These are phyloP conservation scores for Salmo trutta DNA, from an alignment of 2,797 vertebrate genomes.

Conservation along the genomic window DNA sequence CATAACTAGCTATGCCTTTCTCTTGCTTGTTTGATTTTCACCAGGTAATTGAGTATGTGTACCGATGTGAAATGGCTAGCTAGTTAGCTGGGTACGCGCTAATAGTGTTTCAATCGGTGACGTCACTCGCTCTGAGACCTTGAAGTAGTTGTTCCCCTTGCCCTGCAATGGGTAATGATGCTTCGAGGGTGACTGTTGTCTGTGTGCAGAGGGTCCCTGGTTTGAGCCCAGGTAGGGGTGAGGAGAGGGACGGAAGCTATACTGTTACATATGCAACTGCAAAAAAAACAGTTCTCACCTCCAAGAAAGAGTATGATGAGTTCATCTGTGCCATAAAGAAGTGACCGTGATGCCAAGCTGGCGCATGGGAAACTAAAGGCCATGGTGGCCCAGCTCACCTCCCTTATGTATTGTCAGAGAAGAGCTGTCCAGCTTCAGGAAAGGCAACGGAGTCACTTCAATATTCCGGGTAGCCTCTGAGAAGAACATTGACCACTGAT, in stretches of 20 bases:
- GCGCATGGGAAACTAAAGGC: conserved; percentile 60
- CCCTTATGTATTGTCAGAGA: conserved; percentile 64
- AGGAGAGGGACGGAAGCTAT: too few species aligned
- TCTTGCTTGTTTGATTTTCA: background rate
- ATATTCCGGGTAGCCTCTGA: background rate
- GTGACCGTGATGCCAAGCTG: conserved; percentile 46
- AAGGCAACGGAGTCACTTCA: conserved; percentile 61
- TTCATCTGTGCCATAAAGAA: conserved; percentile 70
- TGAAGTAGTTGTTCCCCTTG: too few species aligned
- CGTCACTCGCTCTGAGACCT: too few species aligned
- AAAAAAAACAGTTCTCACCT: conserved; percentile 74
- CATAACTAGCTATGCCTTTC: background rate
- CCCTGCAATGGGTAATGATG: too few species aligned
- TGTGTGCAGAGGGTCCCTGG: too few species aligned
- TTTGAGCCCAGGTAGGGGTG: too few species aligned
- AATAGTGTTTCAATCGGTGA: too few species aligned
- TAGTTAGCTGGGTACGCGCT: too few species aligned
- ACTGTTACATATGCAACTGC: conserved; percentile 39
- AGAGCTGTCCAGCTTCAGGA: conserved; percentile 67
- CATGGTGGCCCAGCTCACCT: conserved; percentile 57
- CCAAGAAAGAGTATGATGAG: conserved; percentile 77
- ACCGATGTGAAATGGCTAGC: too few species aligned
- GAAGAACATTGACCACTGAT: too few species aligned
- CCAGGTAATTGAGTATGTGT: conserved; percentile 69
- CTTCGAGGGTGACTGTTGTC: too few species aligned